Conservation (phyloP, 2,888 invertebrate genomes). For the Macaria liturata region DNA sequence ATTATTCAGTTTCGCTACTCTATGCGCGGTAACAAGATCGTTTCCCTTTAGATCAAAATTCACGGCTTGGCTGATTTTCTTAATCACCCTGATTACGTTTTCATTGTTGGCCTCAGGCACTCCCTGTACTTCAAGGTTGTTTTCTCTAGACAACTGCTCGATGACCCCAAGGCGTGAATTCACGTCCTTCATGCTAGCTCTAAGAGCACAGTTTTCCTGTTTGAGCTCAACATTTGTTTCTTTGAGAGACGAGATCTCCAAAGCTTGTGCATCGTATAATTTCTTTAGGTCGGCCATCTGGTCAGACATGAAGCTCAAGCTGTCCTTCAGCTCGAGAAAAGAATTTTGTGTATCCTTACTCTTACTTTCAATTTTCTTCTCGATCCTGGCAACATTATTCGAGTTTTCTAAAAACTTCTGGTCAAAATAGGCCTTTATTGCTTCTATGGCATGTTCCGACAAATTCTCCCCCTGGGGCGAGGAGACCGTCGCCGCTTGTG, state of each 20-base stretch:
- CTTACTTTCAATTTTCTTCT: not conserved
- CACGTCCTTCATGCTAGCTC: not conserved
- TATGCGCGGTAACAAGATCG: not conserved
- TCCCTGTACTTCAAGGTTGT: conserved; percentile 1
- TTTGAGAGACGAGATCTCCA: not conserved
- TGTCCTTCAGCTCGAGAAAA: not conserved
- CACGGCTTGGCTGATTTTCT: conserved; percentile 1
- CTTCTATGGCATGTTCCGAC: not conserved
- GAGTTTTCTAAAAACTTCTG: not conserved
- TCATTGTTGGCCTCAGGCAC: not conserved
- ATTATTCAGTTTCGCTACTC: not conserved
- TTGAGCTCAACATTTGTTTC: not conserved
- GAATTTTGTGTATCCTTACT: not conserved
- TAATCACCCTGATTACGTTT: not conserved
- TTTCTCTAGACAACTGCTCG: not conserved
- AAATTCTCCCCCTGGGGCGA: not conserved
- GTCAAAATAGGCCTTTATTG: not conserved
- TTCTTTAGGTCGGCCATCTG: not conserved
- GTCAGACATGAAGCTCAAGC: not conserved
- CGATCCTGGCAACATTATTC: not conserved
- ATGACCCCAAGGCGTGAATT: not conserved
- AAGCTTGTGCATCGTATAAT: not conserved
- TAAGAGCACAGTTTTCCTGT: not conserved
- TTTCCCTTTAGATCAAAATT: not conserved
- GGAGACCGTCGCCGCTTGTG: not conserved